phyloP scores from a whole-genome alignment of 1,140 invertebrate species.

The Drosophila eugracilis region DNA sequence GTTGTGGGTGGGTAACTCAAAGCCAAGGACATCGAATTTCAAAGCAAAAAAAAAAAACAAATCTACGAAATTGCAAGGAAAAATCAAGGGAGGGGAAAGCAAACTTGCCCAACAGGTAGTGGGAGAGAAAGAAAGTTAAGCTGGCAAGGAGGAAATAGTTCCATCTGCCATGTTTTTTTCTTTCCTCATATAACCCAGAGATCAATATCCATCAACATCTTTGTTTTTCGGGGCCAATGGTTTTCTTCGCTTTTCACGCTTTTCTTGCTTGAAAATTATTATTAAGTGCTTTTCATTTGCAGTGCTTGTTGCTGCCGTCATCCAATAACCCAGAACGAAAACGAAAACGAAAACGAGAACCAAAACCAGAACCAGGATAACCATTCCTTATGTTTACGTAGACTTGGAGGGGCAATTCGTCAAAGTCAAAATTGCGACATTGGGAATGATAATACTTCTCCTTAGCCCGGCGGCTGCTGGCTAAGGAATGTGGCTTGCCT shows the following conservation, averaged over 20 bases:
- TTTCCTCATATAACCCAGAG: not conserved
- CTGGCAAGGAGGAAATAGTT: conserved; percentile 8
- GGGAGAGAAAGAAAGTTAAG: conserved; percentile 1
- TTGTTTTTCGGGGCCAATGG: not conserved
- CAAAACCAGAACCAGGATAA: not conserved
- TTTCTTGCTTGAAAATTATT: conserved; percentile 58
- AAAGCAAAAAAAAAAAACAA: no score
- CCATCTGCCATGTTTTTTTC: not conserved
- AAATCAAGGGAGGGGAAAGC: no score
- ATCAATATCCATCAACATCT: conserved; percentile 12
- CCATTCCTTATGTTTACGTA: conserved; percentile 1
- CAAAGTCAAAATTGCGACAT: conserved; percentile 77
- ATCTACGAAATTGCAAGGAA: no score
- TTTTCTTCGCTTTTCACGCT: not conserved
- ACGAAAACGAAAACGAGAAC: not conserved
- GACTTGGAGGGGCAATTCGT: conserved; percentile 60
- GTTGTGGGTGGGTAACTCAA: conserved; percentile 4
- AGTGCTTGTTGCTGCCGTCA: conserved; percentile 29
- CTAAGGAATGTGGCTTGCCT: conserved; percentile 49
- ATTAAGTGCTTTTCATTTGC: conserved; percentile 73
- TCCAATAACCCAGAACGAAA: conserved; percentile 14
- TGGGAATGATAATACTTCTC: conserved; percentile 63
- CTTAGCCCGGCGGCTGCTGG: conserved; percentile 12
- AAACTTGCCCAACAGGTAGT: conserved; percentile 15
- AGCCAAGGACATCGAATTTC: conserved; percentile 47